Percentiles rank a stretch among this genome's conserved stretches.
Evolutionary conservation across 1,140 invertebrate genomes (phyloP).

Genomic region (Varroa destructor): DNA sequence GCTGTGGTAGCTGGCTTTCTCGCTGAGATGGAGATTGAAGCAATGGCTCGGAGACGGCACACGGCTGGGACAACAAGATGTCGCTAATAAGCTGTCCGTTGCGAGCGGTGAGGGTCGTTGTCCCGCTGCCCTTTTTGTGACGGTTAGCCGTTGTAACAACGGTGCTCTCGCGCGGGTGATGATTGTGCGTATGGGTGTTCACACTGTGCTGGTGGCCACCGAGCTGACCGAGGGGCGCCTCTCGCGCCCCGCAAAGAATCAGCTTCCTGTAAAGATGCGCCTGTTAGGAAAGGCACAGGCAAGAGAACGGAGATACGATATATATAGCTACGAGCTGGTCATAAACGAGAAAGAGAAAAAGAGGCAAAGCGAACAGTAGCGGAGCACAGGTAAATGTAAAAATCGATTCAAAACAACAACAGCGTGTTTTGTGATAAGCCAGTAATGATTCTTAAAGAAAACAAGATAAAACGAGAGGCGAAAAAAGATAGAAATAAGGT

Average conservation of each 20-base stretch:
- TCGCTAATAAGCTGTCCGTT: conserved; percentile 23
- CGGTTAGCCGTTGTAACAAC: conserved; percentile 14
- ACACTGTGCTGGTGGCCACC: conserved; percentile 24
- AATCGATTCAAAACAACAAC: too few relatives aligned
- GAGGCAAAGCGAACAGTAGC: too few relatives aligned
- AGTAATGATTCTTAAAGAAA: too few relatives aligned
- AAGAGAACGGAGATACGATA: too few relatives aligned
- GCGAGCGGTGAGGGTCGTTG: neutral
- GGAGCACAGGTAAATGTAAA: too few relatives aligned
- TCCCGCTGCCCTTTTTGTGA: conserved; percentile 8
- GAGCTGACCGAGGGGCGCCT: conserved; percentile 25
- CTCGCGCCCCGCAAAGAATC: conserved; percentile 26
- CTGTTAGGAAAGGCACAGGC: conserved; percentile 23
- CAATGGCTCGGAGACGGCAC: neutral
- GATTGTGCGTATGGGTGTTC: neutral
- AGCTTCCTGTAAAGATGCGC: conserved; percentile 28
- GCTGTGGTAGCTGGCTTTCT: too few relatives aligned
- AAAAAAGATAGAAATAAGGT: too few relatives aligned
- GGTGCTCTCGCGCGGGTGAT: conserved; percentile 1
- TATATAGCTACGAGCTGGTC: too few relatives aligned
- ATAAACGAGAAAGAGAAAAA: too few relatives aligned
- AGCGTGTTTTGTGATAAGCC: too few relatives aligned
- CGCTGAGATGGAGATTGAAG: too few relatives aligned
- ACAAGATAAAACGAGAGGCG: too few relatives aligned
- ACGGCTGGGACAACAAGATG: conserved; percentile 6